Evolutionary conservation across 2,888 invertebrate species (phyloP), one percentile per base, ranked within the genome.

Genomic region (Isoperla grammatica): DNA sequence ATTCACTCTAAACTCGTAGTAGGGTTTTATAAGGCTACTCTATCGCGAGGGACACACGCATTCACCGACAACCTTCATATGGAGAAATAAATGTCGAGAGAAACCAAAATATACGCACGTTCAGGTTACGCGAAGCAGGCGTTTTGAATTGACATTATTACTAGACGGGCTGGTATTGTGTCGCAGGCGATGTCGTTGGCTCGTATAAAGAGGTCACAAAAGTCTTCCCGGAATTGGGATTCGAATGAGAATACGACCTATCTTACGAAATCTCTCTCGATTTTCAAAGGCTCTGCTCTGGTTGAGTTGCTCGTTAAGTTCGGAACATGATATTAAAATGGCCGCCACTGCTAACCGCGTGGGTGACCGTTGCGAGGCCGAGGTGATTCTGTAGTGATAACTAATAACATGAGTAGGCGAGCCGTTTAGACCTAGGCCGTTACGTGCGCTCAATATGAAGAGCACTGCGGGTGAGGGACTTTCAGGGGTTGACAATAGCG

Each of bases 61-160:
- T 53, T 37, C 37, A 35, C 46, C 12, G 45, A 45, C 45, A 45
- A 2, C 15, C 45, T 9, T 9, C 45, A 49, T 29, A 37, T 39
- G 37, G 39, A 37, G 53, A 53, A 29, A 39, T 39, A 53, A 53
- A 53, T 53, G 53, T 15, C 53, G 12, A 12, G 22, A 46, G 46
- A 22, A 46, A 53, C 37, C 37, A 19, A 19, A 20, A 46, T 46
- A 46, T 15, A 9, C 49, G 29, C 49, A n/a, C 9, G 17, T 22
- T 9, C 46, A 17, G 39, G 53, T 37, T 37, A 53, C 17, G n/a
- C 8, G 53, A 53, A 53, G 19, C 35, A 37, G 53, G 20, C 35
- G 39, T 53, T 53, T 53, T 37, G 53, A 53, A 53, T 53, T 39
- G 53, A 37, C 53, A 53, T 53, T 53, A 53, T 53, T 53, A 39